These are phyloP conservation scores for Drosophila dives DNA, from an alignment of 2,888 invertebrate species.

Conservation along the genomic window DNA sequence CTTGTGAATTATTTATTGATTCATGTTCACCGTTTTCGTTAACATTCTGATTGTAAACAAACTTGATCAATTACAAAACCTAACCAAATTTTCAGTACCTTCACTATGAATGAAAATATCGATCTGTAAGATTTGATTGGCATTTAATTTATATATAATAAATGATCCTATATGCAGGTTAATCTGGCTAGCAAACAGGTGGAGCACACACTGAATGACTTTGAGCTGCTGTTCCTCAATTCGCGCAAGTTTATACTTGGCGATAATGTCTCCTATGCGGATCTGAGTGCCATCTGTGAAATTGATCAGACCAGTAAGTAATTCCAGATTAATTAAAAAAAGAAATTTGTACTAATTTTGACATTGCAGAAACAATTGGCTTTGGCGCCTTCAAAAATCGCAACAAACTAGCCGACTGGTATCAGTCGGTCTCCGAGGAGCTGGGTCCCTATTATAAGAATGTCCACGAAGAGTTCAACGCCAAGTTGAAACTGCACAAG, in stretches of 20 bases:
- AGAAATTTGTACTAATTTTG: neutral
- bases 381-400: constrained; percentile 87
- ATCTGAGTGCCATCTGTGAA: constrained; percentile 91
- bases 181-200: constrained; percentile 84
- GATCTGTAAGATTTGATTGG: neutral
- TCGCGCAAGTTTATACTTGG: constrained; percentile 87
- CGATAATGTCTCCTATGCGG: constrained; percentile 89
- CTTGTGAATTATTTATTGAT: neutral
- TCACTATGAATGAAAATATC: neutral
- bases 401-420: constrained; percentile 88
- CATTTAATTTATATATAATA: too few relatives aligned
- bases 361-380: constrained; percentile 87
- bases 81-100: neutral
- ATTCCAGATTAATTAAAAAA: neutral
- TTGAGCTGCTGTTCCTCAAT: constrained; percentile 86
- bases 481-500: constrained; percentile 70
- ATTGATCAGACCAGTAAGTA: constrained; percentile 90
- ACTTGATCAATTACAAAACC: neutral
- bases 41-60: neutral
- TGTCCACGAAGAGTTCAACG: constrained; percentile 84
- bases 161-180: constrained; percentile 58
- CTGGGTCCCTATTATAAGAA: constrained; percentile 89
- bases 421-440: constrained; percentile 87
- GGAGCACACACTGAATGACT: constrained; percentile 86
- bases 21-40: neutral